These are phyloP conservation scores for Bolborhynchus lineola DNA, from an alignment of 2,113 vertebrate genomes.

Conservation along the genomic window DNA sequence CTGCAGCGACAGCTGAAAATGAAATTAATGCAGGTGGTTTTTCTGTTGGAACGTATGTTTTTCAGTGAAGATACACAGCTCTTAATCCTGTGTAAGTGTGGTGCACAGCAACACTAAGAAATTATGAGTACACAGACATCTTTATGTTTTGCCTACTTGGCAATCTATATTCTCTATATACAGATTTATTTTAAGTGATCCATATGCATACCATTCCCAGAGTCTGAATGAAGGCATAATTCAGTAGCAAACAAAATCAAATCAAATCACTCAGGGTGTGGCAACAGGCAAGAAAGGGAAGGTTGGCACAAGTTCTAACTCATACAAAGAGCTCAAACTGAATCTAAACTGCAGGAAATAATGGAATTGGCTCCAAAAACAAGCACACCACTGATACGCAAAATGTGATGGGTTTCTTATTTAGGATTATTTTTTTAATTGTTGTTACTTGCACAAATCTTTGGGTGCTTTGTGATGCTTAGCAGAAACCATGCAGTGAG, in stretches of 20 bases:
- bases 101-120: neutral
- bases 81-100: neutral
- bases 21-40: neutral
- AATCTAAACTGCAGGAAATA: neutral
- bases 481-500: fast-evolving
- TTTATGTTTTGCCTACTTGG: conserved; percentile 49
- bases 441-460: neutral
- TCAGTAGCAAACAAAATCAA: neutral
- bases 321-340: neutral
- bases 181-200: conserved; percentile 52
- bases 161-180: conserved; percentile 40
- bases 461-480: neutral
- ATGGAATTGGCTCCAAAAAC: neutral
- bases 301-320: neutral
- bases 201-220: conserved; percentile 10
- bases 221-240: neutral
- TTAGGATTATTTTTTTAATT: neutral
- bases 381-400: neutral
- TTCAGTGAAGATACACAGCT: neutral
- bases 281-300: neutral
- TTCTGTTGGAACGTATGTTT: neutral
- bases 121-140: conserved; percentile 3
- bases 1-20: neutral
- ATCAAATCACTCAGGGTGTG: neutral
- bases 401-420: neutral